These are phyloP conservation scores for Philaethria dido DNA, from an alignment of 2,888 invertebrate genomes.

Conservation along the genomic window DNA sequence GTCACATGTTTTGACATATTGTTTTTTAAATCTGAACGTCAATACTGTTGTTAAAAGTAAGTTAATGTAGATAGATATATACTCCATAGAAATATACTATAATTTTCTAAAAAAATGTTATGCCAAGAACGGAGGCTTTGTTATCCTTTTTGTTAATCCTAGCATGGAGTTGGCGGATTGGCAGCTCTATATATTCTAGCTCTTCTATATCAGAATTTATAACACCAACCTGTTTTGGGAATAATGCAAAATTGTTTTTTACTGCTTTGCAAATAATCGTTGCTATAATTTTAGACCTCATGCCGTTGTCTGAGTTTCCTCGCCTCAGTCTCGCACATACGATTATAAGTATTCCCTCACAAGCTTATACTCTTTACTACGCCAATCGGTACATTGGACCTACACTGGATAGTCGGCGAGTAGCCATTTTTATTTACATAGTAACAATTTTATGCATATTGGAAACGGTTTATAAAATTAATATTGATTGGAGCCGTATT, in stretches of 20 bases:
- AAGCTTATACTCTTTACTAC: constrained; percentile 53
- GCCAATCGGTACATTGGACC: constrained; percentile 52
- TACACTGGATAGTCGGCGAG: constrained; percentile 48
- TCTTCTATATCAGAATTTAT: constrained; percentile 52
- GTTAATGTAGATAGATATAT: neutral
- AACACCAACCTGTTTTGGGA: constrained; percentile 45
- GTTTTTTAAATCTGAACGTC: neutral
- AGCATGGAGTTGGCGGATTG: constrained; percentile 55
- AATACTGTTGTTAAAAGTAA: neutral
- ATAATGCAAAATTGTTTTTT: constrained; percentile 46
- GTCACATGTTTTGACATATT: neutral
- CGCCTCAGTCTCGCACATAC: constrained; percentile 55
- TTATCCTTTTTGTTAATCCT: constrained; percentile 47
- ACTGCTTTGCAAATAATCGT: constrained; percentile 46
- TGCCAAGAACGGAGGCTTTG: constrained; percentile 46
- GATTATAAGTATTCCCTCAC: constrained; percentile 56
- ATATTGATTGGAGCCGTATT: constrained; percentile 53
- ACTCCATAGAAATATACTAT: neutral
- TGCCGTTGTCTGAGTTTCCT: constrained; percentile 50
- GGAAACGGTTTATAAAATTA: constrained; percentile 57
- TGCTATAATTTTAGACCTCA: constrained; percentile 46
- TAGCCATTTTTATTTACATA: constrained; percentile 49
- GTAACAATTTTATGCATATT: constrained; percentile 51
- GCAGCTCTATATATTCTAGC: constrained; percentile 52
- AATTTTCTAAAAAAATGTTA: constrained; percentile 36